A percentile compares a stretch with the other conserved stretches of the same genome.
Conservation (phyloP, 1,140 invertebrate genomes). For the Paracyclopina nana region DNA sequence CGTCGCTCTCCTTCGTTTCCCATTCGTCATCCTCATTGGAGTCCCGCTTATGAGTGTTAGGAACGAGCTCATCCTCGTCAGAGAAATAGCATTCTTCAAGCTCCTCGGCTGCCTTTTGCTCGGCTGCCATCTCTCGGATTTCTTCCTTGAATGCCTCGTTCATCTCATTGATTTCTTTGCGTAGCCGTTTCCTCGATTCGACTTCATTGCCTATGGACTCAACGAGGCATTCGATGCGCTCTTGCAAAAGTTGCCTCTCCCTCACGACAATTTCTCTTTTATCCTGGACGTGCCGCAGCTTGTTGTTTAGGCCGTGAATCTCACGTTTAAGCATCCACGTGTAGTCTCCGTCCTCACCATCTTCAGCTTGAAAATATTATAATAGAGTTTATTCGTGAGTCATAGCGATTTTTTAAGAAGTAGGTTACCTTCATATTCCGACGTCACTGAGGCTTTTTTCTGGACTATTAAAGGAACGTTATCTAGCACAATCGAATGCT, state of each 20-base stretch:
- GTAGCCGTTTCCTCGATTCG: constrained; percentile 1
- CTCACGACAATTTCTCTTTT: constrained; percentile 13
- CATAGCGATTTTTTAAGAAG: too few relatives aligned
- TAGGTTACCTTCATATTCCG: too few relatives aligned
- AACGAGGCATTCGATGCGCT: constrained; percentile 1
- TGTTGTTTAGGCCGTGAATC: constrained; percentile 1
- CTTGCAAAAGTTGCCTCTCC: constrained; percentile 11
- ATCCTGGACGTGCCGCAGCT: constrained; percentile 1
- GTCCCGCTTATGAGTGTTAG: not conserved
- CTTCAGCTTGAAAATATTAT: too few relatives aligned
- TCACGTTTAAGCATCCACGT: constrained; percentile 5
- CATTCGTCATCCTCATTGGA: constrained; percentile 24
- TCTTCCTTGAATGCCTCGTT: constrained; percentile 15
- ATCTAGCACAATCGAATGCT: too few relatives aligned
- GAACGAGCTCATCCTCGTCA: constrained; percentile 6
- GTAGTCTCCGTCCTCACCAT: constrained; percentile 4
- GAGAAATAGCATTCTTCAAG: constrained; percentile 14
- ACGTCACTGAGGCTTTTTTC: too few relatives aligned
- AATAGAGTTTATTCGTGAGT: too few relatives aligned
- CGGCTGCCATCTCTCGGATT: constrained; percentile 9
- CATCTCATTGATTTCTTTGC: constrained; percentile 14
- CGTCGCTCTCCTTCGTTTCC: constrained; percentile 25
- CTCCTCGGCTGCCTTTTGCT: constrained; percentile 5
- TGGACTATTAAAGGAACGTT: too few relatives aligned
- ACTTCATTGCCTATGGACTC: constrained; percentile 4